Evolutionary conservation across 2,113 vertebrate species (phyloP), one percentile per base, ranked within the genome.

Genomic region (Callionymus lyra): DNA sequence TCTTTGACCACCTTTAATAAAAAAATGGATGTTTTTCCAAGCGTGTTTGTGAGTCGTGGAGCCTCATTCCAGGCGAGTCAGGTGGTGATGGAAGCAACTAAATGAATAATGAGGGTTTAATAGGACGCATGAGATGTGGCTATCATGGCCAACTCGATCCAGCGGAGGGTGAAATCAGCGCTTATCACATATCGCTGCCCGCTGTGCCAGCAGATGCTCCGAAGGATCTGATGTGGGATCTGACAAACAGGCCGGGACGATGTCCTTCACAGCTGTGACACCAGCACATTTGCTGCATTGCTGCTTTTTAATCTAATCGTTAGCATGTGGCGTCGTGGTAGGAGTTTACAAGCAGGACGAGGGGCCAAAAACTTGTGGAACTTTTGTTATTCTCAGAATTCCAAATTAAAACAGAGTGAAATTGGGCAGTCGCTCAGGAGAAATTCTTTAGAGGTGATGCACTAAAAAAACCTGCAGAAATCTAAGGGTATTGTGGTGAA

Each of bases 121-220:
- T 76, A 62, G 72, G 68, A 72, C 51, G 75, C 72, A 74, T 59
- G 76, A 61, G 67, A 51, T 73, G 69, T 60, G 69, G 71, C 67
- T 35, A 72, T 72, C 70, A 59, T 56, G 42, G 45, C 65, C 61
- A 60, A 47, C 54, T 56, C 58, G 50, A 72, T 52, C 65, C 79
- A 65, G 56, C 49, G 69, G 74, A 80, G 79, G 74, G 74, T 78
- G 76, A 82, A 82, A 82, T 76, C 72, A 38, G 51, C 63, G 65
- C 74, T 77, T 76, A 77, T 70, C 72, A 59, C 70, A 47, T 62
- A 72, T 54, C 56, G 41, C 59, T 41, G 67, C 60, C 56, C 64
- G 47, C 68, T 44, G 67, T 49, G 72, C 65, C 70, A 50, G 56
- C 76, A 76, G 74, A 76, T 69, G 68, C 70, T 76, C 56, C 34